Evolutionary conservation across 92 coral and sea anemone genomes (phyloP).

Genomic region (Phenganax stokvisi): DNA sequence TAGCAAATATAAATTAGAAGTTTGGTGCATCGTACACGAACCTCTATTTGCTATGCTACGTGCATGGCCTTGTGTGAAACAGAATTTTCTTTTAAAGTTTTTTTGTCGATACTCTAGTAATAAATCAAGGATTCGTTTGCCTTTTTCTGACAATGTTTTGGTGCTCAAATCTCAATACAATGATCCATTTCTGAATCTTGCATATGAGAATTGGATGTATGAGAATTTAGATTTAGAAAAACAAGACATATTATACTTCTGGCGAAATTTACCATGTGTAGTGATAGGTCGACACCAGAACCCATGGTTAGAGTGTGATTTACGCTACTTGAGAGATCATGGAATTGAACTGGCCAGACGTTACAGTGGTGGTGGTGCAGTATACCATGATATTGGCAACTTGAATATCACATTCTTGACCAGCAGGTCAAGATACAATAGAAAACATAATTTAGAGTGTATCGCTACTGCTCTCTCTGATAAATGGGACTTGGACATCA

Average conservation of each 20-base stretch:
- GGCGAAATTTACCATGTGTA: slow-evolving; percentile 81
- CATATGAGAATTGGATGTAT: slow-evolving; percentile 95
- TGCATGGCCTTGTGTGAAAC: not conserved
- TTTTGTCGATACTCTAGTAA: not conserved
- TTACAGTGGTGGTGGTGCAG: slow-evolving; percentile 93
- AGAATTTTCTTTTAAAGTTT: not conserved
- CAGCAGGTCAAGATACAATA: slow-evolving; percentile 61
- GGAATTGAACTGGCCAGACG: slow-evolving; percentile 74
- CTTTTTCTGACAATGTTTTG: slow-evolving; percentile 44
- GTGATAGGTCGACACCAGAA: slow-evolving; percentile 94
- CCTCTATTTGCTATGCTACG: slow-evolving; percentile 1
- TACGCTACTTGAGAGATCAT: slow-evolving; percentile 42
- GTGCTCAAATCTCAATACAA: slow-evolving; percentile 63
- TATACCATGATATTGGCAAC: slow-evolving; percentile 88
- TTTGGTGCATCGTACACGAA: not conserved
- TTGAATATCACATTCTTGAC: slow-evolving; percentile 74
- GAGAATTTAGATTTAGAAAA: slow-evolving; percentile 69
- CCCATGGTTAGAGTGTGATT: slow-evolving; percentile 84
- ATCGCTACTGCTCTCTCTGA: slow-evolving; percentile 62
- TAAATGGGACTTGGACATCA: slow-evolving; percentile 71
- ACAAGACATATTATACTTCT: slow-evolving; percentile 66
- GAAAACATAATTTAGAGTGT: slow-evolving; percentile 69
- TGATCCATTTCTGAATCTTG: slow-evolving; percentile 77
- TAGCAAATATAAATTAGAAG: not conserved
- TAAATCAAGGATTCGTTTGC: slow-evolving; percentile 18